Evolutionary conservation across 2,113 vertebrate species (phyloP), one percentile per base, ranked within the genome.

Genomic region (Hiodon alosoides): DNA sequence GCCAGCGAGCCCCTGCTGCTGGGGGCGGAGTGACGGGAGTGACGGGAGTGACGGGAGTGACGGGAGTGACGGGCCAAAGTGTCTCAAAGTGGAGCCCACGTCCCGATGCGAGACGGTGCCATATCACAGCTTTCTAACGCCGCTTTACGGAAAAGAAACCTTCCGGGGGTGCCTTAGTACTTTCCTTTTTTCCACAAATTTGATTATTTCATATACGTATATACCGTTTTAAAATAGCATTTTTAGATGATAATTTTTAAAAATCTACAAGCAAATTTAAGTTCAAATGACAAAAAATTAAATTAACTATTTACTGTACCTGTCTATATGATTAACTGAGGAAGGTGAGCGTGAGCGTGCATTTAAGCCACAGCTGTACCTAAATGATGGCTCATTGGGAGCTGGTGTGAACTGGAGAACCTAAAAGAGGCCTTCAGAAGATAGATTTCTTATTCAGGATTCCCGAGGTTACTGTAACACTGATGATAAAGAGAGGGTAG

Each of bases 131-230:
- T 73, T 76, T 73, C 54, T 74, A 66, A 51, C 67, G 77, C 72
- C 77, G 68, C 67, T 71, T 78, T 47, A 64, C 53, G 66, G 82
- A 80, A 83, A 71, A 69, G 74, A 77, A 69, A 80, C 85, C 81
- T 83, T 87, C 80, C 83, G 87, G 87, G 93, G 95, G 96, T 98
- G 96, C 96, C 96, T 98, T 98, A 94, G 90, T 93, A 93, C 93
- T 94, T 92, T 75, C 10, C 31, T 92, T 90, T 86, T 83, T 83
- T 84, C 88, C 77, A 51, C 66, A 79, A 81, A 84, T 86, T 88
- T 89, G 88, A 86, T 83, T 83, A 83, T 77, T 80, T 89, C 85
- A 90, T 31, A 31, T 31, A 31, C 31, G 31, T 81, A 78, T 86
- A 84, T 79, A 77, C 80, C 83, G 86, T 79, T 90, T 87, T 90